Conservation (phyloP, 2,888 invertebrate genomes). For the Bombyx huttoni region DNA sequence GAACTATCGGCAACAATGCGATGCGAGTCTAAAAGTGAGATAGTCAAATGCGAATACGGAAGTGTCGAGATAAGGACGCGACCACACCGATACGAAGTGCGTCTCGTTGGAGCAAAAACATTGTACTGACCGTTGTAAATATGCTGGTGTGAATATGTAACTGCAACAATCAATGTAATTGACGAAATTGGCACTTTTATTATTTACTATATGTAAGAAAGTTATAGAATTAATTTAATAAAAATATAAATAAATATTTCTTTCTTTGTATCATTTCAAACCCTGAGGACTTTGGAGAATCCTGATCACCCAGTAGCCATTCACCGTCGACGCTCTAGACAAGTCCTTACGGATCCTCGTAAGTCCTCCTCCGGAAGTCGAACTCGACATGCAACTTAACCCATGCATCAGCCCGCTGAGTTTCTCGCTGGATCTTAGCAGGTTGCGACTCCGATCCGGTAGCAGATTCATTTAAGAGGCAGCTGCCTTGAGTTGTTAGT, state of each 20-base stretch:
- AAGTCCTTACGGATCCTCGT: too few species aligned
- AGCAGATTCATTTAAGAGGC: too few species aligned
- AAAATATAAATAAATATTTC: constrained; percentile 61
- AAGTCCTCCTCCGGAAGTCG: too few species aligned
- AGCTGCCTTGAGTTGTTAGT: too few species aligned
- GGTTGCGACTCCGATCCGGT: too few species aligned
- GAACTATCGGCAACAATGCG: neutral
- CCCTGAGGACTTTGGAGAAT: neutral
- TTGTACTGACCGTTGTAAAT: neutral
- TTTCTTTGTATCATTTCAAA: constrained; percentile 33
- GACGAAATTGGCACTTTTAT: constrained; percentile 59
- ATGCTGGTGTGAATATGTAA: constrained; percentile 43
- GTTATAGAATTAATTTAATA: constrained; percentile 73
- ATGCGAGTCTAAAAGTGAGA: neutral
- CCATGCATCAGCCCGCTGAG: too few species aligned
- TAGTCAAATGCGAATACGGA: neutral
- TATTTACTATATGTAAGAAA: constrained; percentile 70
- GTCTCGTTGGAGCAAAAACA: neutral
- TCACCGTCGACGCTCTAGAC: too few species aligned
- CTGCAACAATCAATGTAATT: constrained; percentile 65
- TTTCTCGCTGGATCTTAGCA: too few species aligned
- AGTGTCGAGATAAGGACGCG: neutral
- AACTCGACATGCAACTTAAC: too few species aligned
- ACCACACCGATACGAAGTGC: neutral
- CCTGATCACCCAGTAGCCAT: too few species aligned